phyloP scores from a whole-genome alignment of 2,113 vertebrate species.

The Engystomops pustulosus region DNA sequence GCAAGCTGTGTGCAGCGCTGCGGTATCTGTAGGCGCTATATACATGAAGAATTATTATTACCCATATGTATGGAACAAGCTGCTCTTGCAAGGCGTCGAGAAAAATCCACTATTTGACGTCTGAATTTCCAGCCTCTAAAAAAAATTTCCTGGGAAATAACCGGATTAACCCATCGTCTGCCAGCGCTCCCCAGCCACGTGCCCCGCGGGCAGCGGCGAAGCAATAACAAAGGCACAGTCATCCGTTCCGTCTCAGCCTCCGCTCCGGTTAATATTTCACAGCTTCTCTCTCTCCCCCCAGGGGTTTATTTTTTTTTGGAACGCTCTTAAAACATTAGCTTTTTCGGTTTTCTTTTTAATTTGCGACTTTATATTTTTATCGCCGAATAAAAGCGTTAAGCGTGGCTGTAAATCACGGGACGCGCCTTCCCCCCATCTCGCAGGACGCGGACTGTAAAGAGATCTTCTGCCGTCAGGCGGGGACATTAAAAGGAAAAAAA shows the following conservation, averaged over 20 bases:
- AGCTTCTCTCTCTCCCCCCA: background rate
- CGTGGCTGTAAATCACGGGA: slow-evolving; percentile 36
- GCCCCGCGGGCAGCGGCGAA: background rate
- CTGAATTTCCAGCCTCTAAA: background rate
- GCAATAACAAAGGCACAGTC: slow-evolving; percentile 23
- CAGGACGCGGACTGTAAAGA: background rate
- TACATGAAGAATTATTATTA: no score
- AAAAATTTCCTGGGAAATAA: background rate
- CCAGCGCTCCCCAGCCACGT: background rate
- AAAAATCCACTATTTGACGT: no score
- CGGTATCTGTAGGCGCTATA: no score
- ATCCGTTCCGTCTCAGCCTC: slow-evolving; percentile 10
- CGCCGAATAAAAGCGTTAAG: slow-evolving; percentile 46
- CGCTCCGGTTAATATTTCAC: slow-evolving; percentile 17
- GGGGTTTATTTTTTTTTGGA: background rate
- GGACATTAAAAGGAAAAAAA: slow-evolving; percentile 38
- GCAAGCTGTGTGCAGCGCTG: no score
- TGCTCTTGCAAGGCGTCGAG: no score
- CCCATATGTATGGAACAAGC: no score
- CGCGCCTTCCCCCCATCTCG: background rate
- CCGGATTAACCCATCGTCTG: slow-evolving; percentile 8
- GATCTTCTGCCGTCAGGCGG: slow-evolving; percentile 11
- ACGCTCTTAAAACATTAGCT: slow-evolving; percentile 40
- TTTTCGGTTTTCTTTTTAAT: slow-evolving; percentile 37
- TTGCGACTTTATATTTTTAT: slow-evolving; percentile 52